A percentile compares a stretch with the other conserved stretches of the same genome.
phyloP scores from a whole-genome alignment of 2,797 vertebrate species.

The Menidia menidia region DNA sequence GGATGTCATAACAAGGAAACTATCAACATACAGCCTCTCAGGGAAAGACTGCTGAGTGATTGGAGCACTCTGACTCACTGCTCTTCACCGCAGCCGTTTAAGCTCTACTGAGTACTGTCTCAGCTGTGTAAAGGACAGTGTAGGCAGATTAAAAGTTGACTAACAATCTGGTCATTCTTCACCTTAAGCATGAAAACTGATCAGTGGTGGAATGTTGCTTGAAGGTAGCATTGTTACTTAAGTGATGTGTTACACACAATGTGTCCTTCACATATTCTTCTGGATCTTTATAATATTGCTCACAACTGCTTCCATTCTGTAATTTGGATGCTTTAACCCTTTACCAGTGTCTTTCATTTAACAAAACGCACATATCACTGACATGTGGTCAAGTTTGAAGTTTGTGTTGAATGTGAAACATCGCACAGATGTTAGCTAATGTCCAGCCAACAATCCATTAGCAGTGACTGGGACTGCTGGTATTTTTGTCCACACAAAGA shows the following conservation, averaged over 20 bases:
- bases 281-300: neutral
- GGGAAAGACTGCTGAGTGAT: slow-evolving; percentile 75
- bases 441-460: too few species aligned
- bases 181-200: slow-evolving; percentile 1
- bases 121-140: slow-evolving; percentile 47
- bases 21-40: slow-evolving; percentile 78
- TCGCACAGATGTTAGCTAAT: too few species aligned
- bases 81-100: slow-evolving; percentile 80
- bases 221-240: neutral
- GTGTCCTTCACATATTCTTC: neutral
- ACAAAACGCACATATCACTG: too few species aligned
- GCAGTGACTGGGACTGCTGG: too few species aligned
- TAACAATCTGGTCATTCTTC: slow-evolving; percentile 8
- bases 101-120: slow-evolving; percentile 69
- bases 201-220: slow-evolving; percentile 4
- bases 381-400: too few species aligned
- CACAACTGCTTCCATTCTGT: neutral
- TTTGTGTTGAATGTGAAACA: too few species aligned
- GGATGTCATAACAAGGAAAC: slow-evolving; percentile 65
- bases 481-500: too few species aligned
- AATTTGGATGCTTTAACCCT: neutral
- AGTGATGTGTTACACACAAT: neutral
- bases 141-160: slow-evolving; percentile 19
- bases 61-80: slow-evolving; percentile 85
- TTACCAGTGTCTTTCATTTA: too few species aligned